Percentiles rank a stretch among this genome's conserved stretches.
Conservation (phyloP, 2,888 invertebrate species). For the Scaptomyza tumidula region DNA sequence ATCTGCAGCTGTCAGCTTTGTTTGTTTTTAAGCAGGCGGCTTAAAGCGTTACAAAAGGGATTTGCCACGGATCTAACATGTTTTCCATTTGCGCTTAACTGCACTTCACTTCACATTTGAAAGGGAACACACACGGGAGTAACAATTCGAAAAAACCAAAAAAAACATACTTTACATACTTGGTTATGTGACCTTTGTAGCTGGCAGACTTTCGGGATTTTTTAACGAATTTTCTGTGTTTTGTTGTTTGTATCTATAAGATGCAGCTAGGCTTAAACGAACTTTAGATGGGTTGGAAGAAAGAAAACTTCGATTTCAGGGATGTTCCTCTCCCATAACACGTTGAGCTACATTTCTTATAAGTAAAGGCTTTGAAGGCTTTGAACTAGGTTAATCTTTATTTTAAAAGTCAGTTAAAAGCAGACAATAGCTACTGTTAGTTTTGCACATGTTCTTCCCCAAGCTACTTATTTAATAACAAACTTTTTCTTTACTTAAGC, state of each 20-base stretch:
- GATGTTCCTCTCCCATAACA: background rate
- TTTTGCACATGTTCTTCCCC: background rate
- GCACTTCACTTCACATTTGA: slow-evolving; percentile 41
- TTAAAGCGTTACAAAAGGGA: slow-evolving; percentile 77
- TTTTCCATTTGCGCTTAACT: slow-evolving; percentile 61
- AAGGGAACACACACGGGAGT: slow-evolving; percentile 4
- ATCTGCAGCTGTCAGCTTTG: slow-evolving; percentile 71
- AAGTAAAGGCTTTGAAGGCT: too few relatives aligned
- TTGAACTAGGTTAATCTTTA: too few relatives aligned
- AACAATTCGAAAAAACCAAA: background rate
- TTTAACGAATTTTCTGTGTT: too few relatives aligned
- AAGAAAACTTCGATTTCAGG: background rate
- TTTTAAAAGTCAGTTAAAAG: too few relatives aligned
- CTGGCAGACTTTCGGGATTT: background rate
- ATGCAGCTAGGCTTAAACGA: background rate
- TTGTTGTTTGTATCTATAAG: background rate
- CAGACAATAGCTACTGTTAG: too few relatives aligned
- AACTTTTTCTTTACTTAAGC: background rate
- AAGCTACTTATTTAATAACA: background rate
- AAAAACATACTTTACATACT: slow-evolving; percentile 3
- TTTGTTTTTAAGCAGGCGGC: slow-evolving; percentile 71
- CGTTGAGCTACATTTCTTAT: too few relatives aligned
- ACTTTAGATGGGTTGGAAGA: background rate
- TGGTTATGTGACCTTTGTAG: slow-evolving; percentile 1
- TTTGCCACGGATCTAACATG: slow-evolving; percentile 75